Evolutionary conservation across 2,113 vertebrate genomes (phyloP).

Genomic region (Panthera tigris): DNA sequence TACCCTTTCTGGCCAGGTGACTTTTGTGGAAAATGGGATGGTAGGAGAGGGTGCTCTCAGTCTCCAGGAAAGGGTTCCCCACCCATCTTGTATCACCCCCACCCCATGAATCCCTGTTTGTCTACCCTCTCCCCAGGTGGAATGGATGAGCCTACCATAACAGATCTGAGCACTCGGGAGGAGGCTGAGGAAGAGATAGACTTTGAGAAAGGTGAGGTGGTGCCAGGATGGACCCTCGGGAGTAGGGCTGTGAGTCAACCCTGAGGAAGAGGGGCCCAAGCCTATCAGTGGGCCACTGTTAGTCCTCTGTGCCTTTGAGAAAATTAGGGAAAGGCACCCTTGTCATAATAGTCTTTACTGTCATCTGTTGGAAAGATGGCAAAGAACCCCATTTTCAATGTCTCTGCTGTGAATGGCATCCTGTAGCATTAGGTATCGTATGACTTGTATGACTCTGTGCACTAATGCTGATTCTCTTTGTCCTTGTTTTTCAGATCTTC

Average conservation of each 20-base stretch:
- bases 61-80: neutral
- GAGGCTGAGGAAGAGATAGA: slow-evolving; percentile 90
- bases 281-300: neutral
- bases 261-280: neutral
- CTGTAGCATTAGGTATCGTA: accelerated
- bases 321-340: neutral
- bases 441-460: accelerated
- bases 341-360: neutral
- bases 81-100: accelerated
- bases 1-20: slow-evolving; percentile 93
- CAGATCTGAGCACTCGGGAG: slow-evolving; percentile 87
- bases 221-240: neutral
- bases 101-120: neutral
- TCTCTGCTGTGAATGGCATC: neutral
- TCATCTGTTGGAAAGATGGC: neutral
- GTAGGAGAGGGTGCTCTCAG: neutral
- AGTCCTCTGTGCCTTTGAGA: neutral
- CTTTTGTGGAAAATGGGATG: neutral
- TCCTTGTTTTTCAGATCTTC: slow-evolving; percentile 84
- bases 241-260: neutral
- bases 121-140: slow-evolving; percentile 83
- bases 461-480: neutral
- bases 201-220: slow-evolving; percentile 89
- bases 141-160: slow-evolving; percentile 93
- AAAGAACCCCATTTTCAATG: accelerated